Evolutionary conservation across 1,140 invertebrate species (phyloP).

Genomic region (Sarcophaga bullata): DNA sequence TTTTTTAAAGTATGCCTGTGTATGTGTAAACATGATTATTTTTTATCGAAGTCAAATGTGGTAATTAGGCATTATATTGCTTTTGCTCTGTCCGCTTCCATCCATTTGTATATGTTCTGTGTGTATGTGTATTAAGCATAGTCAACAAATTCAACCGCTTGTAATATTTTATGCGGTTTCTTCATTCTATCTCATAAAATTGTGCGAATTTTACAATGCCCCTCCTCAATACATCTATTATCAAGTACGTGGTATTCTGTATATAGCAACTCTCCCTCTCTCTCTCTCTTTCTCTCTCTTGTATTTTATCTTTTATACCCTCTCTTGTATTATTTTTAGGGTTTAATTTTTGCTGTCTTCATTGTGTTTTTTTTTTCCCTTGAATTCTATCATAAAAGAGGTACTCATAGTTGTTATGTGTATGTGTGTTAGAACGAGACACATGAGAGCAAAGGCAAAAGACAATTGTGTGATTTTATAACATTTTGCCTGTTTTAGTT

Average conservation of each 20-base stretch:
- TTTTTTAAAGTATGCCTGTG: not conserved
- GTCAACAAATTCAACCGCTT: not conserved
- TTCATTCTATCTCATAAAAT: not conserved
- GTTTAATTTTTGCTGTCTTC: not conserved
- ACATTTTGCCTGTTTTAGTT: conserved; percentile 8
- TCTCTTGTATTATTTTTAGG: not conserved
- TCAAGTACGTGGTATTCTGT: not conserved
- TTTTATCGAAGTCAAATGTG: conserved; percentile 9
- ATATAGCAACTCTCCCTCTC: not conserved
- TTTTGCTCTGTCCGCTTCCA: not conserved
- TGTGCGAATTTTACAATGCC: too few species aligned
- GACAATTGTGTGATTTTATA: not conserved
- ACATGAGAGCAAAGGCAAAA: too few species aligned
- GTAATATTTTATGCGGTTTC: conserved; percentile 16
- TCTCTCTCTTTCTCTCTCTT: not conserved
- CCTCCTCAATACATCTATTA: too few species aligned
- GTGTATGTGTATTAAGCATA: not conserved
- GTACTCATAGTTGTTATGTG: not conserved
- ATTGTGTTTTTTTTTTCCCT: not conserved
- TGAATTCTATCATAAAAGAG: not conserved
- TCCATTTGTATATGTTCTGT: not conserved
- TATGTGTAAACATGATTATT: not conserved
- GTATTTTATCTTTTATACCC: not conserved
- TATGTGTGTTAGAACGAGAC: not conserved
- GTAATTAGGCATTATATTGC: conserved; percentile 17